Base-by-base conservation (phyloP, 2,888 invertebrate genomes). In the Sthenelais limicola region DNA sequence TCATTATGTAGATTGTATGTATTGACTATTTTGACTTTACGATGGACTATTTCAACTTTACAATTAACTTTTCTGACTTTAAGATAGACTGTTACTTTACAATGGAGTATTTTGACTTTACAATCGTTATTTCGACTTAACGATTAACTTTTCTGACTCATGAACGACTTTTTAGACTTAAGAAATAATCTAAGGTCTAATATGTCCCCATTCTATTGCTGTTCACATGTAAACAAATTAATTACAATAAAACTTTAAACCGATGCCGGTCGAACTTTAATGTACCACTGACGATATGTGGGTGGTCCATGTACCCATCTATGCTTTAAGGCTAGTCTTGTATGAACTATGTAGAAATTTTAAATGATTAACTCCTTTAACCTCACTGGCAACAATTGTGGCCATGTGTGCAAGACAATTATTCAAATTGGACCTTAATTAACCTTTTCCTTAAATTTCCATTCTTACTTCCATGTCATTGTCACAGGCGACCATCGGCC, bases 401-500 rank as follows among this genome's bases (percentile, higher is more conserved):
- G 7, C 5, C 26, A n/a, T 24, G 7, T 21, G 7, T 51, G 51
- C 51, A 9, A 21, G 24, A 12, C 26, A 21, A 7, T 7, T 9
- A 48, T 49, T 35, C 30, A 51, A 52, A 33, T 5, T 75, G 32
- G 7, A 9, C 12, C 12, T 28, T 28, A 12, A 32, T 30, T 28
- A 12, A 12, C 24, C 33, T 5, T 33, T 33, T 9, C 21, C 21
- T 38, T 18, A 9, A 24, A 28, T 58, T 21, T 7, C 26, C 12
- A 26, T 58, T 26, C 9, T 28, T 58, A 12, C 15, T 58, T 7
- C 7, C 21, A 38, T 35, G 4, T 3, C 73, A 38, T 73, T 35
- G 33, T 79, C 79, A 47, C 82, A 86, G 86, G 82, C 85, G 78
- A 86, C 86, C 1, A 80, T 86, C 62, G 83, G 85, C 7, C 83